Evolutionary conservation across 2,797 vertebrate species (phyloP).

Genomic region (Carduelis carduelis): DNA sequence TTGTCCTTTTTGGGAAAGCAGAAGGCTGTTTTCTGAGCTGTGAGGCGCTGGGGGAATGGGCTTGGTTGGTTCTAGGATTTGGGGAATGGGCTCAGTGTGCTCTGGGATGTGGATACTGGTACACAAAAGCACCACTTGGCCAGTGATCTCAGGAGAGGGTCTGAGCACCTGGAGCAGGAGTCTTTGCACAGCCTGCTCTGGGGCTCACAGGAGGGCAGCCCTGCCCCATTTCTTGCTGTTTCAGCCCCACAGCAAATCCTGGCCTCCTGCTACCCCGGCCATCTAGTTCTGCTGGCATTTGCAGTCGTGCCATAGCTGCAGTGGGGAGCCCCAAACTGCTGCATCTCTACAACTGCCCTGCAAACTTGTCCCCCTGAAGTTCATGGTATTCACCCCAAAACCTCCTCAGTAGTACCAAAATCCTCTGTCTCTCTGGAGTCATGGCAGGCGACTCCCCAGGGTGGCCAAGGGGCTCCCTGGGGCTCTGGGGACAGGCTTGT

Average conservation of each 20-base stretch:
- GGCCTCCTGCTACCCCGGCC: not conserved
- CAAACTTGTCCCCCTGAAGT: too few relatives aligned
- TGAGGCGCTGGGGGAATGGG: not conserved
- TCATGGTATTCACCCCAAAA: rapidly evolving
- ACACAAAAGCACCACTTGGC: not conserved
- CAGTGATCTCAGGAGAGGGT: not conserved
- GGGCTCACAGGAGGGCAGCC: not conserved
- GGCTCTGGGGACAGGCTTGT: not conserved
- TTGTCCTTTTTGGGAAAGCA: not conserved
- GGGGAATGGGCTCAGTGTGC: not conserved
- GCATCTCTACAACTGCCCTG: not conserved
- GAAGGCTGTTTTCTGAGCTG: not conserved
- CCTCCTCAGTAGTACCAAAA: not conserved
- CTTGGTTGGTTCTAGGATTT: not conserved
- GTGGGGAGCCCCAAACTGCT: not conserved
- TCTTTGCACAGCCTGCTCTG: not conserved
- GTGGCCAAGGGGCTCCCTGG: not conserved
- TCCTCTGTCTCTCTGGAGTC: not conserved
- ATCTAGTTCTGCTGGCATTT: not conserved
- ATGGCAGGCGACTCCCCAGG: not conserved
- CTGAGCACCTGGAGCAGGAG: not conserved
- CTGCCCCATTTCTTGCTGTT: not conserved
- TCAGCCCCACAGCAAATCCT: not conserved
- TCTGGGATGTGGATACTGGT: not conserved
- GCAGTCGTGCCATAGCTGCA: not conserved